A percentile compares a stretch with the other conserved stretches of the same genome.
Evolutionary conservation across 2,113 vertebrate species (phyloP).

Genomic region (Loxodonta africana): DNA sequence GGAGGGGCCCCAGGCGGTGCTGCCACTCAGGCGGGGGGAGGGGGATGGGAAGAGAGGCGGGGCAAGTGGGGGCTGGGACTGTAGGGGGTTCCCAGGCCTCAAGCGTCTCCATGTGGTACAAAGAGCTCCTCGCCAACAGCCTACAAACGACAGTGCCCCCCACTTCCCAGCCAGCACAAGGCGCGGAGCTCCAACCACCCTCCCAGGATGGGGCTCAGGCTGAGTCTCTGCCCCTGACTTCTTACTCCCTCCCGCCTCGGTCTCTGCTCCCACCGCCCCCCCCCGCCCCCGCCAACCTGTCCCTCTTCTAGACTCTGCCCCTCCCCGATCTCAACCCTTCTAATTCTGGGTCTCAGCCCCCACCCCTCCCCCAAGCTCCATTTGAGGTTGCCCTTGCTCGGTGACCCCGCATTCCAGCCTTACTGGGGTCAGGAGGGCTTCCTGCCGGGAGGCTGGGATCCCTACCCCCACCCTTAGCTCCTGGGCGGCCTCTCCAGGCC

Average conservation of each 20-base stretch:
- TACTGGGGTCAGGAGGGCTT: constrained; percentile 68
- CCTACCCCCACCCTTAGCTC: constrained; percentile 52
- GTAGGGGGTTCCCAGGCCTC: background rate
- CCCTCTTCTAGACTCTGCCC: background rate
- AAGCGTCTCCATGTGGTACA: background rate
- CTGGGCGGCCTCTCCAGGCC: background rate
- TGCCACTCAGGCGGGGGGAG: constrained; percentile 66
- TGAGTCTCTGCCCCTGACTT: background rate
- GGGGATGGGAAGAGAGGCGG: background rate
- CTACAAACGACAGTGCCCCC: background rate
- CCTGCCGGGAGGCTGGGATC: constrained; percentile 51
- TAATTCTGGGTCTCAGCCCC: background rate
- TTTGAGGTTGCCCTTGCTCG: background rate
- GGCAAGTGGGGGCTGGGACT: background rate
- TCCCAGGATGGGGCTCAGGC: background rate
- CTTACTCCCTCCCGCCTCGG: background rate
- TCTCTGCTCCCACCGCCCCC: background rate
- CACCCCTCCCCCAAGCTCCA: background rate
- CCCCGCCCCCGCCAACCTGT: background rate
- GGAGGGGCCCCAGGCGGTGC: constrained; percentile 60
- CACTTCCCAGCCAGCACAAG: background rate
- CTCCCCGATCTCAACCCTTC: background rate
- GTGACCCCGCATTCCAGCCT: constrained; percentile 70
- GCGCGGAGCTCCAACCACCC: background rate
- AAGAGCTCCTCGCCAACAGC: background rate